Base-by-base conservation (phyloP, 2,113 vertebrate species). In the Picathartes gymnocephalus region DNA sequence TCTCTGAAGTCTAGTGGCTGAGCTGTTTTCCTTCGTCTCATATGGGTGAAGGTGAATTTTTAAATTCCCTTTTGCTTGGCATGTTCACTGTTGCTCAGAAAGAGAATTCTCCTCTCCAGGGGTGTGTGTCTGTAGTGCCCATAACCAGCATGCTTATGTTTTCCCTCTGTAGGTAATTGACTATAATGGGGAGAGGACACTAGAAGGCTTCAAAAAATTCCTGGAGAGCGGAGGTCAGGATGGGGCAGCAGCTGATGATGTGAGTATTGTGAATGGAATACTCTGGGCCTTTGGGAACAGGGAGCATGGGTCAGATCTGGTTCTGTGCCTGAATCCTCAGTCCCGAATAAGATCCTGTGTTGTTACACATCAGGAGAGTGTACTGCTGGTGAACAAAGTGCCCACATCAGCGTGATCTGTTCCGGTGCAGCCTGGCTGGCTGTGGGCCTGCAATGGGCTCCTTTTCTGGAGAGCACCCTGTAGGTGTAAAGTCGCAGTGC, bases 151-250 rank as follows among this genome's bases (percentile, higher is more conserved):
- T 86, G 28, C 27, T 70, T 33, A 4, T 39, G 24, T 23, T 33
- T 50, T 28, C 14, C 44, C 25, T 66, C 40, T 76, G 6, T 93
- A 99, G 99, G 98, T 99, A 57, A 98, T 99, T 28, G 99, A 99
- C 58, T 99, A 99, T 94, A 99, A 99, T 1, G 99, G 99, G 0
- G 99, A 99, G 96, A 98, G 99, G 97, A 99, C 99, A 1, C 92
- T 99, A 82, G 99, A 99, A 23, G 99, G 99, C 45, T 99, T 99
- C 93, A 98, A 98, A 58, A 99, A 99, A 84, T 99, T 99, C 97
- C 60, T 99, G 97, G 99, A 99, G 96, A 99, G 99, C 0, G 99
- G 99, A 6, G 99, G 99, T 17, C 98, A 98, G 96, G 99, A 99
- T 3, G 99, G 99, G 3, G 99, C 99, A 1, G 98, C 98, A 35